Evolutionary conservation across 2,113 vertebrate species (phyloP).

Genomic region (Andinoacara biseriatus): DNA sequence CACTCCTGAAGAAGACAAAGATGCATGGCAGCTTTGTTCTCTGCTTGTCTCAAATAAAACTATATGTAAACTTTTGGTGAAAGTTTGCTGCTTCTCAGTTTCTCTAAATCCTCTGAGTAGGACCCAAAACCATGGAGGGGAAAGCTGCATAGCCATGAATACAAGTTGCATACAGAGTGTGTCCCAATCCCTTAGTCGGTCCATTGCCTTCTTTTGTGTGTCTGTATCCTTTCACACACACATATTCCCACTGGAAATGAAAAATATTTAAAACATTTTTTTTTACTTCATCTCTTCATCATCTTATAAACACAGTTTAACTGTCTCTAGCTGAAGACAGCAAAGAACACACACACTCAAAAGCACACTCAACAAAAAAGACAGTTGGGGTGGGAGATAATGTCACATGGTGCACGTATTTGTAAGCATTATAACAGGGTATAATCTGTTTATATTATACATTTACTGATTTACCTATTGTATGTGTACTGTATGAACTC

Average conservation of each 20-base stretch:
- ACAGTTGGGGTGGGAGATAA: too few species aligned
- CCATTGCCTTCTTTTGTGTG: background rate
- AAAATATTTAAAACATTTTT: background rate
- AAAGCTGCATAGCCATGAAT: background rate
- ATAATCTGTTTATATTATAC: background rate
- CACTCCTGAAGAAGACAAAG: background rate
- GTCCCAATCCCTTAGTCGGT: background rate
- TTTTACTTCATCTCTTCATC: too few species aligned
- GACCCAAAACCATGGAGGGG: background rate
- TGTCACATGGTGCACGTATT: too few species aligned
- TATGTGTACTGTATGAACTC: background rate
- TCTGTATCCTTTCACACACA: background rate
- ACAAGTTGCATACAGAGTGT: slow-evolving; percentile 9
- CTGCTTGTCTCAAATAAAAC: slow-evolving; percentile 10
- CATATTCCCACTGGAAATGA: background rate
- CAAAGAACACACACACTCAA: too few species aligned
- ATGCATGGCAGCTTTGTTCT: slow-evolving; percentile 21
- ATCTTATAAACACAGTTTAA: too few species aligned
- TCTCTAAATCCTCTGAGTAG: slow-evolving; percentile 22
- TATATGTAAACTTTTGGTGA: slow-evolving; percentile 12
- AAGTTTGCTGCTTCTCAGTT: background rate
- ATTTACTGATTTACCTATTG: background rate
- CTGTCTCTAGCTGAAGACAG: too few species aligned
- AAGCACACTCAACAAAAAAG: too few species aligned
- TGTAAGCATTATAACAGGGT: too few species aligned